Percentiles rank a stretch among this genome's conserved stretches.
phyloP scores from a whole-genome alignment of 2,113 vertebrate genomes.

The Halcyon senegalensis region DNA sequence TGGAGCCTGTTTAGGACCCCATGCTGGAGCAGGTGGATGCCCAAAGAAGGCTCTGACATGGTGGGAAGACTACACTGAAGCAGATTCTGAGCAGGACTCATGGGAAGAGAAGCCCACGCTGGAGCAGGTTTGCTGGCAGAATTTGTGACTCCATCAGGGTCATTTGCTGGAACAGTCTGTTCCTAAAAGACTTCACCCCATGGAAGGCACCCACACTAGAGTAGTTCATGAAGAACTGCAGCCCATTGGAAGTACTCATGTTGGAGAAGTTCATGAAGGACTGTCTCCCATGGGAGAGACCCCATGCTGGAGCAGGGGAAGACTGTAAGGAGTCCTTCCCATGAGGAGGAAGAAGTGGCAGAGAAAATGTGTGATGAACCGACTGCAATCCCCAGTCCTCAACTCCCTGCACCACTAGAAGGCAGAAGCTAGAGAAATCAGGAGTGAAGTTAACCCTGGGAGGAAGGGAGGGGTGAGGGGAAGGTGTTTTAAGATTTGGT shows the following conservation, averaged over 20 bases:
- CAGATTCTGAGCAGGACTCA: not conserved
- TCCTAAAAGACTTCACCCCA: not conserved
- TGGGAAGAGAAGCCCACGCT: not conserved
- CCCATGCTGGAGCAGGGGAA: not conserved
- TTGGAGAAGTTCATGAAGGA: not conserved
- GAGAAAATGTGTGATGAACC: not conserved
- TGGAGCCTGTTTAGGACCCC: not conserved
- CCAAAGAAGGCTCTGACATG: not conserved
- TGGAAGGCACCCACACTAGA: fast-evolving
- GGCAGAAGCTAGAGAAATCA: not conserved
- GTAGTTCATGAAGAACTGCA: not conserved
- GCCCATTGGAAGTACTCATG: not conserved
- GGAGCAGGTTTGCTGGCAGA: not conserved
- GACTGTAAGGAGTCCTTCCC: not conserved
- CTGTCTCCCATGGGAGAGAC: not conserved
- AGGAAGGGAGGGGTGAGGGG: not conserved
- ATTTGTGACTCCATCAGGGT: not conserved
- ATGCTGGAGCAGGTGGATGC: too few relatives aligned
- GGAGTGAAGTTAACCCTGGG: not conserved
- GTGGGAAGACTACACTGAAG: fast-evolving
- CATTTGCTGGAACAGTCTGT: fast-evolving
- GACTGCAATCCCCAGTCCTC: not conserved
- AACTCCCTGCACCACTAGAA: not conserved
- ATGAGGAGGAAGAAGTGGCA: not conserved
- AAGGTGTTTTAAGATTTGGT: not conserved